Conservation (phyloP, 2,888 invertebrate species). For the Diaphora mendica region DNA sequence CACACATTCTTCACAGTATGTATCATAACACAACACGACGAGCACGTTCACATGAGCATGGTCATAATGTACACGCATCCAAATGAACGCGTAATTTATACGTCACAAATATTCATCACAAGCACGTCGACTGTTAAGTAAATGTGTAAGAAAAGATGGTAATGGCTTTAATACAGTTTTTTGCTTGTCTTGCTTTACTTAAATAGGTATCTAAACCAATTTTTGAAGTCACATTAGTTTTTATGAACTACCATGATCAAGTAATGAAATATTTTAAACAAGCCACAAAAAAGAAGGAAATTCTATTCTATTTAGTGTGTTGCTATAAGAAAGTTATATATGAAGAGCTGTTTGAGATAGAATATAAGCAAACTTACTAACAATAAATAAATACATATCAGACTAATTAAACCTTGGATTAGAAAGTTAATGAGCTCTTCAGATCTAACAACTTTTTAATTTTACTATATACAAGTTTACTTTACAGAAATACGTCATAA, state of each 20-base stretch:
- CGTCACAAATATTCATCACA: neutral
- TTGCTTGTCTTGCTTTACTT: neutral
- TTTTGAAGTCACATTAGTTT: neutral
- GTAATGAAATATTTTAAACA: too few species aligned
- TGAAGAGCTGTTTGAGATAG: neutral
- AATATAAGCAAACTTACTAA: neutral
- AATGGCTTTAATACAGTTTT: neutral
- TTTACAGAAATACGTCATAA: neutral
- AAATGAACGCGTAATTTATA: too few species aligned
- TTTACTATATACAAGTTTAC: neutral
- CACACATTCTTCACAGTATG: neutral
- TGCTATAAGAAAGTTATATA: neutral
- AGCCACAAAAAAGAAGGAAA: too few species aligned
- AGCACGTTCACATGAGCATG: neutral
- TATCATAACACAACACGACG: neutral
- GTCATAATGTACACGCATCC: constrained; percentile 1
- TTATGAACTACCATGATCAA: too few species aligned
- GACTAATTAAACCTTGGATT: neutral
- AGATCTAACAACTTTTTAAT: neutral
- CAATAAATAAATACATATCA: neutral
- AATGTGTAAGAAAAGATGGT: neutral
- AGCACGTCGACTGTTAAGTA: constrained; percentile 1
- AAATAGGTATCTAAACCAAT: neutral
- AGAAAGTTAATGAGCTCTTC: neutral
- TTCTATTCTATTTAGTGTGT: too few species aligned